Conservation (phyloP, 2,888 invertebrate species). For the Cerastoderma edule region DNA sequence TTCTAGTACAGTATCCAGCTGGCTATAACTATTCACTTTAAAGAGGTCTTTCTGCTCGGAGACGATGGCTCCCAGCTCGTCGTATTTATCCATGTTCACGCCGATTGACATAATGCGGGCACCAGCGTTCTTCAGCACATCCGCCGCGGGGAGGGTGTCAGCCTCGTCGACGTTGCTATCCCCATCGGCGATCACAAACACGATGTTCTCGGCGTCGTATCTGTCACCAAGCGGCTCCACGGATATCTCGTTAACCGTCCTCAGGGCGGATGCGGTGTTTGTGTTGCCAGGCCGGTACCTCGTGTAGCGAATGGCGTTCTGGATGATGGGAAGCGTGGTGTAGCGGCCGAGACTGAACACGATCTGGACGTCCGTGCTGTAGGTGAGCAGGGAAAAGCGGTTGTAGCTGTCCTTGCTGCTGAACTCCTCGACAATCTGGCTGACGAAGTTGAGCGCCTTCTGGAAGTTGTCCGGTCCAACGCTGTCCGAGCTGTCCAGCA, state of each 20-base stretch:
- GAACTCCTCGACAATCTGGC: conserved; percentile 65
- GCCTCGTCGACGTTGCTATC: conserved; percentile 74
- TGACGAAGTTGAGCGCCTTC: conserved; percentile 65
- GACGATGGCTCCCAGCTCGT: conserved; percentile 70
- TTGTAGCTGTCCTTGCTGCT: conserved; percentile 65
- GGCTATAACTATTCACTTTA: conserved; percentile 67
- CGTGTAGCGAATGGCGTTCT: conserved; percentile 65
- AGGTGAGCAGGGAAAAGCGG: conserved; percentile 74
- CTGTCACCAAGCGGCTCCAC: conserved; percentile 65
- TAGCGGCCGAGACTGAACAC: conserved; percentile 75
- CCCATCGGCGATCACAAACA: conserved; percentile 78
- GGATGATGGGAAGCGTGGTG: conserved; percentile 45
- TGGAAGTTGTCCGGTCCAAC: conserved; percentile 71
- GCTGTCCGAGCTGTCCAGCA: conserved; percentile 76
- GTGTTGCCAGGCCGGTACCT: conserved; percentile 75
- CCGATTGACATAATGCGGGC: conserved; percentile 74
- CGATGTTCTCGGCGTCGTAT: conserved; percentile 67
- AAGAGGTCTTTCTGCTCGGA: conserved; percentile 69
- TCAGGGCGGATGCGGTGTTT: conserved; percentile 75
- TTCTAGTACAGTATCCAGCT: conserved; percentile 63
- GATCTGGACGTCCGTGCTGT: conserved; percentile 69
- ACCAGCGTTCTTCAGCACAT: conserved; percentile 68
- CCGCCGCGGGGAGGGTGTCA: conserved; percentile 74
- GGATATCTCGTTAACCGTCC: conserved; percentile 66
- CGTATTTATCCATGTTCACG: conserved; percentile 64